phyloP scores from a whole-genome alignment of 2,797 vertebrate genomes.

The Gymnothorax javanicus region DNA sequence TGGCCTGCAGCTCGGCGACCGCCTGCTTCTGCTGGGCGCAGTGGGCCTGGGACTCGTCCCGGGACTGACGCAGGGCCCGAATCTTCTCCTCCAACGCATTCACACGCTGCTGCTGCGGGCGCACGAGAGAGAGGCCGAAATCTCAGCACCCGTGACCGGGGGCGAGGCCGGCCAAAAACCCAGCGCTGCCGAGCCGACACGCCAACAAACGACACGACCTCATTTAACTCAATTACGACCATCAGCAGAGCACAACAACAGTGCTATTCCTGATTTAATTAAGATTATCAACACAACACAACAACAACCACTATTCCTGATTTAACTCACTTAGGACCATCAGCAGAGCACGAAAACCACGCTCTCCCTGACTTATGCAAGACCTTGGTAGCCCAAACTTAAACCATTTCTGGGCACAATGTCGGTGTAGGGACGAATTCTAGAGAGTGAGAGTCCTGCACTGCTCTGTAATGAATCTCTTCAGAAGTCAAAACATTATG shows the following conservation, averaged over 20 bases:
- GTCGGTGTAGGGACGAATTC: background rate
- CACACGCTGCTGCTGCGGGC: constrained; percentile 78
- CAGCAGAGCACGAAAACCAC: no score
- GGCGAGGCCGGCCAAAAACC: background rate
- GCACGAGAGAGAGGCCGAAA: background rate
- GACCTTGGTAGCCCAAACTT: background rate
- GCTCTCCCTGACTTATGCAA: background rate
- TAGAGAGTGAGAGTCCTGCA: background rate
- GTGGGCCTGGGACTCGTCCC: constrained; percentile 85
- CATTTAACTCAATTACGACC: no score
- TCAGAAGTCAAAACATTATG: background rate
- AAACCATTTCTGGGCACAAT: constrained; percentile 9
- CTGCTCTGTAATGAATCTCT: constrained; percentile 2
- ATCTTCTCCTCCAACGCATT: constrained; percentile 86
- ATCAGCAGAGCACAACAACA: no score
- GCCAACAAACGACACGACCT: no score
- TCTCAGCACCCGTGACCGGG: background rate
- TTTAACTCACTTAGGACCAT: background rate
- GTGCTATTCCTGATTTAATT: no score
- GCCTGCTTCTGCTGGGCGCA: constrained; percentile 85
- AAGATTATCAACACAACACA: no score
- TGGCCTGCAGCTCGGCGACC: constrained; percentile 78
- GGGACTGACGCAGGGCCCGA: constrained; percentile 71
- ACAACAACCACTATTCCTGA: background rate
- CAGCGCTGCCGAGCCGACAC: background rate